These are phyloP conservation scores for Azorinus chamasolen DNA, from an alignment of 2,888 invertebrate species.

Conservation along the genomic window DNA sequence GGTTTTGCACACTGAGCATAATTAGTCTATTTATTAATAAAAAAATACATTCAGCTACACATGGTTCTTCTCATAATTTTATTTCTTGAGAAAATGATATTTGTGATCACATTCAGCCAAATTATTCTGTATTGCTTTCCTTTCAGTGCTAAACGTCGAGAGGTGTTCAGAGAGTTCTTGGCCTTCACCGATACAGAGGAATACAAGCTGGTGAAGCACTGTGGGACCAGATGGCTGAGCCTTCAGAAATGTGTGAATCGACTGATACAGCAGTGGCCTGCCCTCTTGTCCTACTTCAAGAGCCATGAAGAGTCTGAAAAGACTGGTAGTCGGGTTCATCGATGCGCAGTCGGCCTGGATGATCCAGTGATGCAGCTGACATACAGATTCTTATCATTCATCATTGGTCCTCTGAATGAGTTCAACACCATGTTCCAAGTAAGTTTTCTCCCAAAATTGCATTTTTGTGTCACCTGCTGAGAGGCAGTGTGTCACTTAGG, in stretches of 20 bases:
- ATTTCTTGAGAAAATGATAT: too few species aligned
- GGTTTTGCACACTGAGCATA: too few species aligned
- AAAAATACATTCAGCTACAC: too few species aligned
- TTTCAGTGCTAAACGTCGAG: constrained; percentile 41
- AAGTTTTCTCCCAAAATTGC: too few species aligned
- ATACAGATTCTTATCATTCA: constrained; percentile 37
- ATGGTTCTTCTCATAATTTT: too few species aligned
- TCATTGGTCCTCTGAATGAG: constrained; percentile 40
- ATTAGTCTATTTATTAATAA: too few species aligned
- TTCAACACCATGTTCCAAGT: constrained; percentile 60
- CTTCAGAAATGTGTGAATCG: constrained; percentile 44
- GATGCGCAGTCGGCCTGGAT: constrained; percentile 8
- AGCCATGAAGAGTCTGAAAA: constrained; percentile 39
- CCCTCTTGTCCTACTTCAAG: constrained; percentile 48
- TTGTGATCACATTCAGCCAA: too few species aligned
- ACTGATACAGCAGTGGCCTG: constrained; percentile 56
- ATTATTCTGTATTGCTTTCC: not conserved
- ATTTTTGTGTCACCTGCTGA: too few species aligned
- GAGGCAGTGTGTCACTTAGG: too few species aligned
- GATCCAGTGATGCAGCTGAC: constrained; percentile 20
- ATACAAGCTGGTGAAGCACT: constrained; percentile 35
- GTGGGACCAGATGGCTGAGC: constrained; percentile 51
- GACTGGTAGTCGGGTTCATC: constrained; percentile 3
- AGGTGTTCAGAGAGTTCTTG: constrained; percentile 26
- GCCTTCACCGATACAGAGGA: constrained; percentile 24